A percentile compares a stretch with the other conserved stretches of the same genome.
Conservation (phyloP, 2,888 invertebrate genomes). For the Ceraclea dissimilis region DNA sequence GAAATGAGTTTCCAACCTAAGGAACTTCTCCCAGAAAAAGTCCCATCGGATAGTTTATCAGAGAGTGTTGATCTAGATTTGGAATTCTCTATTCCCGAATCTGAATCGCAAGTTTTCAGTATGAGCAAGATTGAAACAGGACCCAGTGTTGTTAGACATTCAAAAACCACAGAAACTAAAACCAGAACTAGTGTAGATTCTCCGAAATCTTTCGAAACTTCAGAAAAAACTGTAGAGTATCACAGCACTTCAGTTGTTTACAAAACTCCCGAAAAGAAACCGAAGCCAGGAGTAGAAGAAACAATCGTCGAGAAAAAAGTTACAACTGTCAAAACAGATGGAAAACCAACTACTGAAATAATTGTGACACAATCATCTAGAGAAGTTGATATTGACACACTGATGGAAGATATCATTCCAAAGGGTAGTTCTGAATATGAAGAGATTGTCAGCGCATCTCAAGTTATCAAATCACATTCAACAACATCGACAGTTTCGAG, state of each 20-base stretch:
- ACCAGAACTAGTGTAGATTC: constrained; percentile 17
- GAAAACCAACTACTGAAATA: constrained; percentile 26
- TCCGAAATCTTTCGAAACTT: constrained; percentile 23
- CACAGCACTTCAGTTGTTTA: constrained; percentile 45
- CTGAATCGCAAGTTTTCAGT: constrained; percentile 25
- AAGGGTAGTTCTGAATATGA: constrained; percentile 42
- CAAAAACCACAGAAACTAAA: constrained; percentile 20
- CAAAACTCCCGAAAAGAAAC: constrained; percentile 38
- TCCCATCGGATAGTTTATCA: constrained; percentile 37
- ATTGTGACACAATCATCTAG: constrained; percentile 19
- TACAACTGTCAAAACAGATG: constrained; percentile 19
- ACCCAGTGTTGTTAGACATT: constrained; percentile 21
- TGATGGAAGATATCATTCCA: constrained; percentile 41
- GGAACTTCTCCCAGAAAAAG: constrained; percentile 45
- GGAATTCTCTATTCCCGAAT: constrained; percentile 22
- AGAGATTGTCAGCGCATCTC: constrained; percentile 42
- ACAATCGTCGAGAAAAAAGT: constrained; percentile 23
- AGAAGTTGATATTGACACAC: constrained; percentile 20
- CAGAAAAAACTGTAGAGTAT: constrained; percentile 24
- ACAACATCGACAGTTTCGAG: constrained; percentile 20
- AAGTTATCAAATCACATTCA: constrained; percentile 37
- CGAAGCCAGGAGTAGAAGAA: constrained; percentile 22
- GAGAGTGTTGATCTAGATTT: constrained; percentile 37
- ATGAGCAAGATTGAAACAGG: constrained; percentile 26
- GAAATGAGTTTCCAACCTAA: constrained; percentile 82